Conservation (phyloP, 1,140 invertebrate genomes). For the Amphibalanus amphitrite region DNA sequence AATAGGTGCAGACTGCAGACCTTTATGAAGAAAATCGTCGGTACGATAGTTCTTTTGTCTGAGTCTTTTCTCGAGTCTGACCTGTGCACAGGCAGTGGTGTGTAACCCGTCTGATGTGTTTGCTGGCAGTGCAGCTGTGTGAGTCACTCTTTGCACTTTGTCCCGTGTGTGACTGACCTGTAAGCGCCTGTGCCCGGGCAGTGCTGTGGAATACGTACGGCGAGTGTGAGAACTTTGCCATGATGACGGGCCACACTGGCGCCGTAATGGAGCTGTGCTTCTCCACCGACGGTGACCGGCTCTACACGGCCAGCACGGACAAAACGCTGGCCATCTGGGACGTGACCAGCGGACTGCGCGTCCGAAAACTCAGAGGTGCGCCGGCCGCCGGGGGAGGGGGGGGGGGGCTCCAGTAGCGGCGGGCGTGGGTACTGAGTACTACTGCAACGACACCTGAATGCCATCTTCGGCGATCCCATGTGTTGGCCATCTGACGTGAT, state of each 20-base stretch:
- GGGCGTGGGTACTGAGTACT: neutral
- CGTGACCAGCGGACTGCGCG: slow-evolving; percentile 59
- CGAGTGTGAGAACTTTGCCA: slow-evolving; percentile 92
- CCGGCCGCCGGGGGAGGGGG: neutral
- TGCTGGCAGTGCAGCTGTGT: slow-evolving; percentile 3
- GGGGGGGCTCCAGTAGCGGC: neutral
- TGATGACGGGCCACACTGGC: slow-evolving; percentile 82
- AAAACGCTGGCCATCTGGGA: slow-evolving; percentile 93
- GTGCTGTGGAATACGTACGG: slow-evolving; percentile 95
- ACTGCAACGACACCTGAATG: too few relatives aligned
- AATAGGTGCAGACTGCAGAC: too few relatives aligned
- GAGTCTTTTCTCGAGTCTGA: too few relatives aligned
- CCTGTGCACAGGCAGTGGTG: too few relatives aligned
- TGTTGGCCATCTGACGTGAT: too few relatives aligned
- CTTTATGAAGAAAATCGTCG: too few relatives aligned
- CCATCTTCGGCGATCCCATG: too few relatives aligned
- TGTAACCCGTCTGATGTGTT: slow-evolving; percentile 5
- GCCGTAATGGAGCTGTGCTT: slow-evolving; percentile 92
- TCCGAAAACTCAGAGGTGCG: slow-evolving; percentile 72
- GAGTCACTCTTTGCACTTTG: slow-evolving; percentile 2
- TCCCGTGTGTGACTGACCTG: slow-evolving; percentile 5
- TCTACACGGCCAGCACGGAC: slow-evolving; percentile 90
- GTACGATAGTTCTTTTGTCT: too few relatives aligned
- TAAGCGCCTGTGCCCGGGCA: slow-evolving; percentile 30
- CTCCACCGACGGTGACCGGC: slow-evolving; percentile 71